phyloP scores from a whole-genome alignment of 2,888 invertebrate species.

The Tachina grossa region DNA sequence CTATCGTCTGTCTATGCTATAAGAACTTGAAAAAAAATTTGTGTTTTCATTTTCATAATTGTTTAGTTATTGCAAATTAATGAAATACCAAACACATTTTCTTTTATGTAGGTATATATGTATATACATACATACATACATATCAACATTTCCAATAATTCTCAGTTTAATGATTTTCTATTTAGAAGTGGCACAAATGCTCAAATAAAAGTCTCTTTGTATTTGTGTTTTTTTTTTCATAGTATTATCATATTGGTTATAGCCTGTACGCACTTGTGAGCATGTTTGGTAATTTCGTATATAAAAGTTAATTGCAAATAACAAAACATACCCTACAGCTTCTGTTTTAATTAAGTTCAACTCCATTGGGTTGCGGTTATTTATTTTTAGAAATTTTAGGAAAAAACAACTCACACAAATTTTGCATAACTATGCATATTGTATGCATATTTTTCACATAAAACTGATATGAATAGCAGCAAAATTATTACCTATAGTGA shows the following conservation, averaged over 20 bases:
- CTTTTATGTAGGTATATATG: background rate
- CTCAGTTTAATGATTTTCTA: background rate
- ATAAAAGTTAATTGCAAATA: constrained; percentile 48
- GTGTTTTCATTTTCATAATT: background rate
- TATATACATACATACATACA: background rate
- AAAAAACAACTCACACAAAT: background rate
- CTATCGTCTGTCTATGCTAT: no score
- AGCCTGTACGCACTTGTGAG: background rate
- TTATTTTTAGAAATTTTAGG: background rate
- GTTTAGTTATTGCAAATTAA: background rate
- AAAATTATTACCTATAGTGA: background rate
- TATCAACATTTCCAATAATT: background rate
- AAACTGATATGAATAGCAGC: background rate
- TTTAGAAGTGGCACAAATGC: background rate
- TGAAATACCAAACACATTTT: background rate
- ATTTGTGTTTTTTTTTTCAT: background rate
- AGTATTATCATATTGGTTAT: constrained; percentile 5
- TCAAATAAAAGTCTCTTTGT: background rate
- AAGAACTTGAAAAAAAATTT: no score
- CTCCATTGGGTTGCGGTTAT: constrained; percentile 10
- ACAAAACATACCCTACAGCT: constrained; percentile 2
- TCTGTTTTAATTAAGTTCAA: constrained; percentile 29
- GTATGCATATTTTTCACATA: background rate
- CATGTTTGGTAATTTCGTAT: constrained; percentile 5
- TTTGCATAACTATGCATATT: background rate